Evolutionary conservation across 2,888 invertebrate genomes (phyloP).

Genomic region (Leucania comma): DNA sequence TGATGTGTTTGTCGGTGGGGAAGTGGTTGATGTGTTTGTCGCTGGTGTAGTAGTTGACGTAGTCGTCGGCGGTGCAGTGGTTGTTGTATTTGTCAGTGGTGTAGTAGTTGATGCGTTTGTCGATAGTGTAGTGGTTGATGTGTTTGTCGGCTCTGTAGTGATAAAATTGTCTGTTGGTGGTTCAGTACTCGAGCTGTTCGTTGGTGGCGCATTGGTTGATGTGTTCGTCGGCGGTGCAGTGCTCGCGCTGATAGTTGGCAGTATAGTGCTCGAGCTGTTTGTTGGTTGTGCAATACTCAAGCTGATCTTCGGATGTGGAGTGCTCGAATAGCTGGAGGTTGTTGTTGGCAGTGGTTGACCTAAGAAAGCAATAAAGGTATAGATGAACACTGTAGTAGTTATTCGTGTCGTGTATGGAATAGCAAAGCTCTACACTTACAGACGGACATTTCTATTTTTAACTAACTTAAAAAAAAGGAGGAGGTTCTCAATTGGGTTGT

Average conservation of each 20-base stretch:
- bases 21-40: not conserved
- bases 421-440: not conserved
- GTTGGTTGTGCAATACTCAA: not conserved
- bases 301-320: too few species aligned
- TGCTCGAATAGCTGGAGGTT: not conserved
- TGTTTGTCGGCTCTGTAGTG: too few species aligned
- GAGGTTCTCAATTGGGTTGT: too few species aligned
- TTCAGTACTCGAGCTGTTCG: not conserved
- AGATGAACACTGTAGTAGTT: not conserved
- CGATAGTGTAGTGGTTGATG: too few species aligned
- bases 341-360: not conserved
- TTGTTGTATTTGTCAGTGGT: too few species aligned
- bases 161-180: not conserved
- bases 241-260: not conserved
- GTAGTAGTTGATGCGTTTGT: too few species aligned
- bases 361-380: not conserved
- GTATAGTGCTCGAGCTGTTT: too few species aligned
- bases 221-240: not conserved
- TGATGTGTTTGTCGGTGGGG: not conserved
- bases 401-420: not conserved
- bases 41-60: not conserved
- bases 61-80: too few species aligned
- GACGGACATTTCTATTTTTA: not conserved
- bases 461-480: too few species aligned
- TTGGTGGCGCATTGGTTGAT: not conserved